Evolutionary conservation across 2,113 vertebrate species (phyloP), one percentile per base, ranked within the genome.

Genomic region (Ophthalmolycus amberensis): DNA sequence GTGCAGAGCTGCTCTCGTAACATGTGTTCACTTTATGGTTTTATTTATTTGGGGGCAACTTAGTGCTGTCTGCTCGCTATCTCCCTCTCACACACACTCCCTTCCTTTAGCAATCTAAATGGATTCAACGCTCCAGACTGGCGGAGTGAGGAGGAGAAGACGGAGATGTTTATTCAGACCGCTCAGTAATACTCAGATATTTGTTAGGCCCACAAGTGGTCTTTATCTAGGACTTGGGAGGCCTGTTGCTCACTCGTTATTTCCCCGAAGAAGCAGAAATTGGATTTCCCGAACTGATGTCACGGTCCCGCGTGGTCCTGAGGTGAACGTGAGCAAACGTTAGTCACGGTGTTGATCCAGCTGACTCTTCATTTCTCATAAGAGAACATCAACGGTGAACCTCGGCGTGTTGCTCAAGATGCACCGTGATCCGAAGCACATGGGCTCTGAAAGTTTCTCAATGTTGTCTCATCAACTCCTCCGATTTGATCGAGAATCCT

Each of bases 321-420:
- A 85, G 78, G 82, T 80, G 84, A 92, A 92, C 64, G 85, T 86
- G 84, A 91, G 89, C 87, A 88, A 89, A 77, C 27, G 85, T 90
- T 91, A 90, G 89, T 90, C 91, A 90, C 68, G 88, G 59, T 91
- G 83, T 89, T 90, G 87, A 89, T 90, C 86, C 85, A 92, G 91
- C 86, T 90, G 90, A 92, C 87, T 92, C 80, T 82, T 91, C 85
- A 87, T 91, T 91, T 85, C 87, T 91, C 89, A 85, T 77, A 79
- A 80, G 80, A 87, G 82, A 90, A 88, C 83, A 82, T 88, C 69
- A 76, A 85, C 40, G 32, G 3, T 85, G 85, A 91, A 88, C 91
- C 71, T 67, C 44, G 69, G 77, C 40, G 63, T 84, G 72, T 91
- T 87, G 82, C 87, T 87, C 79, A 87, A 83, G 75, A 89, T 71